Conservation (phyloP, 2,797 vertebrate genomes). For the Poecilia picta region DNA sequence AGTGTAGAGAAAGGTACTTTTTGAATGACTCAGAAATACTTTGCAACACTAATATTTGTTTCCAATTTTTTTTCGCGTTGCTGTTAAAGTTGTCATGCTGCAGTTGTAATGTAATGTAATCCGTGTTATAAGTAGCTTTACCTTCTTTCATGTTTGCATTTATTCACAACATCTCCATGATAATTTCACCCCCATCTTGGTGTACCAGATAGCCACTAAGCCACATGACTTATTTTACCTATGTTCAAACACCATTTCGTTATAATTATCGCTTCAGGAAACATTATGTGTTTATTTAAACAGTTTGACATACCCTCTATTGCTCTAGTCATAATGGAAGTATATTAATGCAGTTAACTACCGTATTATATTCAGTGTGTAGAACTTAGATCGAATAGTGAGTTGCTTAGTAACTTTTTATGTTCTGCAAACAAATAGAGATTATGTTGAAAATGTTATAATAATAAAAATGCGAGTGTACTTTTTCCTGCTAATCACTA, state of each 20-base stretch:
- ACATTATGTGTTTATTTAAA: background rate
- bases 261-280: background rate
- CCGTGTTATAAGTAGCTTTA: background rate
- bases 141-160: background rate
- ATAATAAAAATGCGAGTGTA: constrained; percentile 5
- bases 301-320: background rate
- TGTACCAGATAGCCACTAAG: background rate
- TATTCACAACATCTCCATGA: background rate
- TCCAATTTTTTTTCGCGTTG: background rate
- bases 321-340: background rate
- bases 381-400: background rate
- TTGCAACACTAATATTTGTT: constrained; percentile 23
- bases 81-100: constrained; percentile 1
- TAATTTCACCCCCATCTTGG: too few relatives aligned
- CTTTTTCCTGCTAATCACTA: constrained; percentile 21
- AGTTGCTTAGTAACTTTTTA: constrained; percentile 7
- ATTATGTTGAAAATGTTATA: constrained; percentile 31
- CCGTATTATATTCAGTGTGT: background rate
- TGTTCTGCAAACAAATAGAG: constrained; percentile 8
- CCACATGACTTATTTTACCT: background rate
- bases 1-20: background rate
- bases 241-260: background rate
- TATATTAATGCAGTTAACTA: background rate
- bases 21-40: background rate
- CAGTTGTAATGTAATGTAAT: background rate